A percentile compares a stretch with the other conserved stretches of the same genome.
Conservation (phyloP, 35 echinoderm and acorn worm genomes). For the Lytechinus pictus region DNA sequence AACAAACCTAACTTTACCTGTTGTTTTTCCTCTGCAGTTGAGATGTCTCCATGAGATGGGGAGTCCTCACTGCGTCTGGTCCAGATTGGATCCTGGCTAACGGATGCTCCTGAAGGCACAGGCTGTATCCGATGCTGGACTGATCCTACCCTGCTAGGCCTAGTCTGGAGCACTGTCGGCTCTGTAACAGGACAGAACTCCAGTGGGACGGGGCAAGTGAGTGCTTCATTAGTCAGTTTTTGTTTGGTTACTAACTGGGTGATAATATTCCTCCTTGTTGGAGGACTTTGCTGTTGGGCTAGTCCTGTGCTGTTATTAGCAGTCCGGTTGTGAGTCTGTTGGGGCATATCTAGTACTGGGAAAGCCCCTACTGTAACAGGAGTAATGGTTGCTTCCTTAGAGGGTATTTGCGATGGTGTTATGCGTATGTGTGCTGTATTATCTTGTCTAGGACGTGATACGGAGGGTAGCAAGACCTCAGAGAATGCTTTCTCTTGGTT, state of each 20-base stretch:
- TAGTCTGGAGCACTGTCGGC: background rate
- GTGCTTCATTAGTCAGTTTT: background rate
- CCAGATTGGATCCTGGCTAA: constrained; percentile 69
- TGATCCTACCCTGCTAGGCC: background rate
- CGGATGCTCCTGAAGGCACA: background rate
- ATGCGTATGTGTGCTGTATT: constrained; percentile 32
- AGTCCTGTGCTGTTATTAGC: constrained; percentile 36
- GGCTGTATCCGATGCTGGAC: constrained; percentile 2
- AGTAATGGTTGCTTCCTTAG: constrained; percentile 20
- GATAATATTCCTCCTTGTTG: constrained; percentile 67
- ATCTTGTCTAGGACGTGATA: constrained; percentile 33
- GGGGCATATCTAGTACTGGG: constrained; percentile 24
- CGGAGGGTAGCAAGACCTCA: constrained; percentile 42
- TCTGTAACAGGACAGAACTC: background rate
- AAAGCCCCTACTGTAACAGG: constrained; percentile 23
- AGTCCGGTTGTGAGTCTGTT: constrained; percentile 19
- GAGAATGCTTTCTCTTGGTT: background rate
- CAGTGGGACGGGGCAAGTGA: background rate
- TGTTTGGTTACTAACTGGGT: constrained; percentile 82
- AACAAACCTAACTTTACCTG: background rate
- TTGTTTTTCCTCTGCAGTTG: constrained; percentile 26
- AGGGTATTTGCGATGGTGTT: background rate
- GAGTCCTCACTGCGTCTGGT: constrained; percentile 64
- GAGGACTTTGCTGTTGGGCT: constrained; percentile 46
- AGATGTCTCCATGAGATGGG: constrained; percentile 40